phyloP scores from a whole-genome alignment of 2,113 vertebrate species.

The Accipiter virgatus region DNA sequence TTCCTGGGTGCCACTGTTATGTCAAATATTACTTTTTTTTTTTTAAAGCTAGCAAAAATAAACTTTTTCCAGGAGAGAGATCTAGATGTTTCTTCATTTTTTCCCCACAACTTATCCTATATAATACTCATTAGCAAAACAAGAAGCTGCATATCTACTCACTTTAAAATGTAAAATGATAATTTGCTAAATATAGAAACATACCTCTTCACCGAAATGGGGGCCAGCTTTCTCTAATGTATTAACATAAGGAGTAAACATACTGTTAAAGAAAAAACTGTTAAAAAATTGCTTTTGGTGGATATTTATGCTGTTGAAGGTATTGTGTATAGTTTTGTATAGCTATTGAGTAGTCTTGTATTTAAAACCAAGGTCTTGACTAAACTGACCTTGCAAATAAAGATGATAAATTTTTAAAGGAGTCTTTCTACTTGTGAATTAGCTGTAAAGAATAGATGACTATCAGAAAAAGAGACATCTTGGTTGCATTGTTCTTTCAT shows the following conservation, averaged over 20 bases:
- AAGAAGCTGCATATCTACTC: background rate
- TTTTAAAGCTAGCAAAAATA: background rate
- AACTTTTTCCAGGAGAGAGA: background rate
- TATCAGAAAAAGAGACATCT: background rate
- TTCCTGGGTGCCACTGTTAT: background rate
- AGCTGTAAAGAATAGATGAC: background rate
- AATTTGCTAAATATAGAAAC: background rate
- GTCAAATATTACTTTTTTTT: background rate
- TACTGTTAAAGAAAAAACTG: background rate
- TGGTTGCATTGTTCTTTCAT: background rate
- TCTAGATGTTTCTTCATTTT: background rate
- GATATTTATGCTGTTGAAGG: background rate
- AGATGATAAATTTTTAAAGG: background rate
- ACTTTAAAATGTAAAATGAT: background rate
- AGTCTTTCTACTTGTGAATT: background rate
- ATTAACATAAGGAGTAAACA: background rate
- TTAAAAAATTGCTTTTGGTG: background rate
- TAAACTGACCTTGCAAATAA: background rate
- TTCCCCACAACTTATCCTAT: background rate
- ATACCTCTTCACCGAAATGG: background rate
- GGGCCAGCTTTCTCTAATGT: background rate
- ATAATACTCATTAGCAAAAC: background rate
- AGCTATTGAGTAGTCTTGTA: background rate
- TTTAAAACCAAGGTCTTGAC: background rate
- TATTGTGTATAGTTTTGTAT: background rate